Evolutionary conservation across 2,113 vertebrate species (phyloP).

Genomic region (Triplophysa siluroides): DNA sequence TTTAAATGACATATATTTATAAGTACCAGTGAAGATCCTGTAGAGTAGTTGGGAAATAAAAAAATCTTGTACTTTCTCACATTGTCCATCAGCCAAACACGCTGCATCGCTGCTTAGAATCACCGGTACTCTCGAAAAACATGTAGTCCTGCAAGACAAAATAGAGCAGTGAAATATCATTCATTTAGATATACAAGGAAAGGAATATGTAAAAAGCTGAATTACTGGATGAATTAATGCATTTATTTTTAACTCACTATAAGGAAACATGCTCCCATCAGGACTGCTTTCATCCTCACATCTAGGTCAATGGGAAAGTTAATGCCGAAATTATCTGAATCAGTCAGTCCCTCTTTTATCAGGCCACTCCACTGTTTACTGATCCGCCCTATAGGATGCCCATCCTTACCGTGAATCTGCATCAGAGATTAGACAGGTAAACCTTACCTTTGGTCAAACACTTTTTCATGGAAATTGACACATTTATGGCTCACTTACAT

Average conservation of each 20-base stretch:
- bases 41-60: too few relatives aligned
- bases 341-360: slow-evolving; percentile 69
- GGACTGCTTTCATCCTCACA: slow-evolving; percentile 73
- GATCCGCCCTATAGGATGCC: slow-evolving; percentile 67
- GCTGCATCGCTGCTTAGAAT: slow-evolving; percentile 54
- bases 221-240: not conserved
- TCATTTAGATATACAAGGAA: not conserved
- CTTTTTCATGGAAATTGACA: too few relatives aligned
- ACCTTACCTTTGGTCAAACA: not conserved
- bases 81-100: slow-evolving; percentile 58
- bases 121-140: slow-evolving; percentile 69
- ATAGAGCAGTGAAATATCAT: not conserved
- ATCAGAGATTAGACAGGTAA: not conserved
- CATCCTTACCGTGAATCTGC: slow-evolving; percentile 70
- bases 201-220: not conserved
- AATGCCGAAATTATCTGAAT: slow-evolving; percentile 75
- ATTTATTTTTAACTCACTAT: slow-evolving; percentile 69
- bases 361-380: slow-evolving; percentile 77
- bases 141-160: slow-evolving; percentile 70
- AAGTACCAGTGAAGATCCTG: too few relatives aligned
- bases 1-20: too few relatives aligned
- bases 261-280: slow-evolving; percentile 77
- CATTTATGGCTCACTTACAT: not conserved
- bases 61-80: too few relatives aligned
- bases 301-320: slow-evolving; percentile 77